Percentiles rank a stretch among this genome's conserved stretches.
phyloP scores from a whole-genome alignment of 2,797 vertebrate species.

The Tokudaia tokunoshimensis region DNA sequence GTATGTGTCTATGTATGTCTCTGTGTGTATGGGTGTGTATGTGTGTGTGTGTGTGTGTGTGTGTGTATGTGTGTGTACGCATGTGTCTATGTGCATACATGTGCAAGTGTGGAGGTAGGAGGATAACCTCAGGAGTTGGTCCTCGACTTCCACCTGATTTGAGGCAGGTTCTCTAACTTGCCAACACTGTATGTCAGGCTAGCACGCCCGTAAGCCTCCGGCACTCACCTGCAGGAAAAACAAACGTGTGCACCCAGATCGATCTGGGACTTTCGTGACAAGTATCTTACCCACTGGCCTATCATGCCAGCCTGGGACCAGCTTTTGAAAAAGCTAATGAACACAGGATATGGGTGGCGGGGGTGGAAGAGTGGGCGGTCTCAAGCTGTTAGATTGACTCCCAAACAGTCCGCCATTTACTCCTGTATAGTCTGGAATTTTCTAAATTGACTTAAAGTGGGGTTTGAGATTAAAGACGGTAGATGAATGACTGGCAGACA shows the following conservation, averaged over 20 bases:
- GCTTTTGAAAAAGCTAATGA: background rate
- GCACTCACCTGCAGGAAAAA: background rate
- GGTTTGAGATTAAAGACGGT: background rate
- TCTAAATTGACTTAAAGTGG: background rate
- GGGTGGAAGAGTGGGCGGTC: background rate
- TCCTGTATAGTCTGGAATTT: background rate
- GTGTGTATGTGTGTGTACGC: background rate
- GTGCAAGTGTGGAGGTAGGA: background rate
- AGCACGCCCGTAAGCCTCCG: too few relatives aligned
- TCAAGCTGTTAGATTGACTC: background rate
- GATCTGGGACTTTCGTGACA: background rate
- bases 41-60: fast-evolving
- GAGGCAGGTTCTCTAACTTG: background rate
- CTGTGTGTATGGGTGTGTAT: background rate
- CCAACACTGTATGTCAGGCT: background rate
- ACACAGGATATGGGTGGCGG: background rate
- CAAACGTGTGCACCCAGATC: too few relatives aligned
- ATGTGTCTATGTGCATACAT: background rate
- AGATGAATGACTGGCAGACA: background rate
- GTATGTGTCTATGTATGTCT: background rate
- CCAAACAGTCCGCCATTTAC: background rate
- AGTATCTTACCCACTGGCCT: background rate
- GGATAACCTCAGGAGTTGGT: background rate
- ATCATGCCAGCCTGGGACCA: background rate
- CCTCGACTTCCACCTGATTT: background rate